Evolutionary conservation across 2,888 invertebrate genomes (phyloP), one percentile per base, ranked within the genome.

Genomic region (Drosophila mayaguana): DNA sequence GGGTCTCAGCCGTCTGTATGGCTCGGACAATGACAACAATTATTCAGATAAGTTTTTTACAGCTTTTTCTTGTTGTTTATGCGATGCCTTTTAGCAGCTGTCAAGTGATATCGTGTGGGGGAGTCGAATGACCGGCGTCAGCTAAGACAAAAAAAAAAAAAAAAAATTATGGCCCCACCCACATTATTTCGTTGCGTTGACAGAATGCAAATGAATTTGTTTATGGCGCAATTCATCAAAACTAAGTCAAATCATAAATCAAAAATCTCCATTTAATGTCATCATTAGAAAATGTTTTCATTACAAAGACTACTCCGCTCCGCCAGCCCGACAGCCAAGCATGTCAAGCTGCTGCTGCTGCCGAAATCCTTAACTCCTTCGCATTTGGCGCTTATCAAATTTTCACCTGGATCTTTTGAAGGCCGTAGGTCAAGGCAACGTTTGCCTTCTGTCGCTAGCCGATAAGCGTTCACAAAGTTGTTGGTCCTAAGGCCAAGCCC

Each of bases 191-290:
- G 38, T 3, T 25, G 20, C 53, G 48, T 54, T 36, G 63, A 63
- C 43, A 62, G 54, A 70, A 64, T 67, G 56, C 25, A 34, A 57
- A 64, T 54, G 63, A 70, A 75, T 79, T 74, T 60, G 57, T 72
- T 80, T 74, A 72, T 72, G 63, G 60, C 71, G 43, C 68, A 77
- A 85, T 85, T 85, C 83, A 85, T 85, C 83, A 88, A 66, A 69
- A 50, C 50, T 62, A 46, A 60, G 66, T 61, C 61, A 45, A 14
- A 61, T 66, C 75, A 83, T 80, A 78, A 80, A 88, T 86, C 83
- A 81, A 60, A 40, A 60, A 76, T 69, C 73, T 63, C 56, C 38
- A 46, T 64, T 65, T 50, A 64, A 63, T 59, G 63, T 54, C 43
- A 20, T 54, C 56, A 57, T 71, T 70, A 54, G 20, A 46, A 73